phyloP scores from a whole-genome alignment of 1,140 invertebrate genomes.

The Musca domestica region DNA sequence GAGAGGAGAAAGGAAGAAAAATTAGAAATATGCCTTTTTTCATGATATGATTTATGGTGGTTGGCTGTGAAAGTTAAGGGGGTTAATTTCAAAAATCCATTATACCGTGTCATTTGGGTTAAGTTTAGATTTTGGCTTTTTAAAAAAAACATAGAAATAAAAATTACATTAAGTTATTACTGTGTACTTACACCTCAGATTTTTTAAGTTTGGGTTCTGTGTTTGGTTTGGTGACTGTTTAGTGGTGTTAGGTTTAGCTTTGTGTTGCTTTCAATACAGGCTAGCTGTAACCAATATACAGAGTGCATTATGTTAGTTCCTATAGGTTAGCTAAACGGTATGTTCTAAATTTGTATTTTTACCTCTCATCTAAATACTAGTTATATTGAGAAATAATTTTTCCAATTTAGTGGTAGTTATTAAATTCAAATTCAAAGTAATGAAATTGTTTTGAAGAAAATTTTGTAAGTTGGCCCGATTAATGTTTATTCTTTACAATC shows the following conservation, averaged over 20 bases:
- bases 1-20: slow-evolving; percentile 37
- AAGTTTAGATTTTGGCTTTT: not conserved
- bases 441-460: too few relatives aligned
- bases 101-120: not conserved
- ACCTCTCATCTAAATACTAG: too few relatives aligned
- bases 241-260: not conserved
- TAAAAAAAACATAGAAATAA: not conserved
- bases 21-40: not conserved
- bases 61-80: not conserved
- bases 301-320: too few relatives aligned
- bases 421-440: too few relatives aligned
- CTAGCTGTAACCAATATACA: too few relatives aligned
- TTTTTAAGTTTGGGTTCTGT: not conserved
- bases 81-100: not conserved
- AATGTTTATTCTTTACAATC: too few relatives aligned
- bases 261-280: too few relatives aligned
- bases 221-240: slow-evolving; percentile 14
- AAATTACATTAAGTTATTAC: not conserved
- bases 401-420: too few relatives aligned
- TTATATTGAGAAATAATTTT: too few relatives aligned
- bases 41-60: not conserved
- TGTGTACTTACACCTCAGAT: slow-evolving; percentile 12
- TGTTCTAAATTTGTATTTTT: too few relatives aligned
- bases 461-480: too few relatives aligned
- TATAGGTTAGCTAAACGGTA: too few relatives aligned